phyloP scores from a whole-genome alignment of 2,888 invertebrate genomes.

The Conistra vaccinii region DNA sequence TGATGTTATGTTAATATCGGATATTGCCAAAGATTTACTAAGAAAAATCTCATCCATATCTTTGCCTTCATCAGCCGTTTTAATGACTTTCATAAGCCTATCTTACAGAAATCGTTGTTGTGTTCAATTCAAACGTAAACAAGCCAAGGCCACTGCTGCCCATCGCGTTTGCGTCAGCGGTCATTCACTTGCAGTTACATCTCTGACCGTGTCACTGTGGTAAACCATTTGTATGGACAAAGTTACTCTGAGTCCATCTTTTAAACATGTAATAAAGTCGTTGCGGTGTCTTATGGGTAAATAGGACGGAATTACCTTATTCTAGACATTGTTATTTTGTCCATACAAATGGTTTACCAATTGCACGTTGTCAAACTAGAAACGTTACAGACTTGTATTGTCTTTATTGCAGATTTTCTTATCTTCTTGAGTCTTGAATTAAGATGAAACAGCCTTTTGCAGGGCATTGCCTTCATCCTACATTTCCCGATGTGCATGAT shows the following conservation, averaged over 20 bases:
- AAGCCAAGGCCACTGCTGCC: constrained; percentile 65
- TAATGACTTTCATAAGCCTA: constrained; percentile 29
- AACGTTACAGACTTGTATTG: not conserved
- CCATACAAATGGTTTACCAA: not conserved
- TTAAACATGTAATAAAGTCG: constrained; percentile 53
- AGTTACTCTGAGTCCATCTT: constrained; percentile 45
- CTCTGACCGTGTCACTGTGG: constrained; percentile 59
- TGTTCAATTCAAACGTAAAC: constrained; percentile 52
- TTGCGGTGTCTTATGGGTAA: constrained; percentile 6
- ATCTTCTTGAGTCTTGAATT: not conserved
- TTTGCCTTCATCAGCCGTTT: constrained; percentile 1
- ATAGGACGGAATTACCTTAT: not conserved
- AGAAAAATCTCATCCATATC: not conserved
- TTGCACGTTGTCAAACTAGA: not conserved
- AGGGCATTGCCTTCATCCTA: not conserved
- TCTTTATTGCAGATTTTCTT: too few relatives aligned
- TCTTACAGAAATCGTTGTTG: constrained; percentile 38
- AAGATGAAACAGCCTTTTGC: not conserved
- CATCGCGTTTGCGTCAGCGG: constrained; percentile 65
- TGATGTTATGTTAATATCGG: too few relatives aligned
- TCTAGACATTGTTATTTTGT: not conserved
- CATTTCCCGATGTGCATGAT: not conserved
- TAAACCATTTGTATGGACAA: constrained; percentile 57
- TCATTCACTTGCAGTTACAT: constrained; percentile 64
- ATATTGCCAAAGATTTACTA: not conserved